These are phyloP conservation scores for Scaptomyza pallida DNA, from an alignment of 1,140 invertebrate species.

Conservation along the genomic window DNA sequence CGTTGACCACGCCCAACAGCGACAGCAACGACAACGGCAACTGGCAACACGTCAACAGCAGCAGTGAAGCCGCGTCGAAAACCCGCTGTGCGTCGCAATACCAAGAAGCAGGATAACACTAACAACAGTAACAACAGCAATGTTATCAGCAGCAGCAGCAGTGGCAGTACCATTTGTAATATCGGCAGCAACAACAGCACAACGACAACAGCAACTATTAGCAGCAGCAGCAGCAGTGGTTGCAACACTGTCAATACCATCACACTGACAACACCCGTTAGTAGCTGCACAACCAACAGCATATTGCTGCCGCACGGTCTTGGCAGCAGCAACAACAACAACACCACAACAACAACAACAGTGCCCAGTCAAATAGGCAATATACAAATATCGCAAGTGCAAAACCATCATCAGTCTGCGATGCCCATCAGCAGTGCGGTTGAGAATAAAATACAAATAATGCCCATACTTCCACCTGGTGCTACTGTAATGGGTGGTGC, in stretches of 20 bases:
- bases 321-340: slow-evolving; percentile 28
- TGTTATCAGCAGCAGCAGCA: slow-evolving; percentile 1
- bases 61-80: slow-evolving; percentile 76
- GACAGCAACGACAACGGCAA: slow-evolving; percentile 5
- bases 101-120: slow-evolving; percentile 65
- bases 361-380: slow-evolving; percentile 84
- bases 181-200: slow-evolving; percentile 25
- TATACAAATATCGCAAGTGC: slow-evolving; percentile 82
- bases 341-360: slow-evolving; percentile 51
- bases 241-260: slow-evolving; percentile 45
- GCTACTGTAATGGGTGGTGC: slow-evolving; percentile 68
- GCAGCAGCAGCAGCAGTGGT: slow-evolving; percentile 3
- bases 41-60: slow-evolving; percentile 17
- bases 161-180: slow-evolving; percentile 7
- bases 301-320: slow-evolving; percentile 51
- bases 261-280: slow-evolving; percentile 45
- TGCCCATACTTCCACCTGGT: slow-evolving; percentile 74
- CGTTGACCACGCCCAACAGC: slow-evolving; percentile 38
- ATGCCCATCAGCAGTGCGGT: slow-evolving; percentile 65
- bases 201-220: slow-evolving; percentile 32
- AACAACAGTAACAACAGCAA: slow-evolving; percentile 10
- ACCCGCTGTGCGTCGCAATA: slow-evolving; percentile 72
- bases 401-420: slow-evolving; percentile 54
- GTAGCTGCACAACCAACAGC: slow-evolving; percentile 29
- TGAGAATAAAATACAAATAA: slow-evolving; percentile 84